phyloP scores from a whole-genome alignment of 2,113 vertebrate species.

The Asarcornis scutulata region DNA sequence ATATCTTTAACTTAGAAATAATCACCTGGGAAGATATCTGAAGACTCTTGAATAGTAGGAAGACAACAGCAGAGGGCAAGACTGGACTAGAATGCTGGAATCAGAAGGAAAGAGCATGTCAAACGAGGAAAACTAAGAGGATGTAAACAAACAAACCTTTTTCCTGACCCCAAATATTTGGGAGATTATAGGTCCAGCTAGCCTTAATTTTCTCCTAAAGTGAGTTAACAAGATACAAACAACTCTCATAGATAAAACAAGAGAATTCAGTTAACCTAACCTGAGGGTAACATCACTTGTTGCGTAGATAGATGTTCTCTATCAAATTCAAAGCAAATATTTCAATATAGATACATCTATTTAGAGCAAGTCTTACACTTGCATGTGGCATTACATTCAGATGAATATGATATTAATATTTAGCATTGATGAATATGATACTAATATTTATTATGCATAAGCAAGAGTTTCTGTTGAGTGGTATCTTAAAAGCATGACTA shows the following conservation, averaged over 20 bases:
- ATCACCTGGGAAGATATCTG: neutral
- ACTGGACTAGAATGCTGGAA: neutral
- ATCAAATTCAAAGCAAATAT: neutral
- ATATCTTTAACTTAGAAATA: neutral
- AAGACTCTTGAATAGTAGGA: neutral
- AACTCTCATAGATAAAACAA: neutral
- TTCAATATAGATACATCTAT: neutral
- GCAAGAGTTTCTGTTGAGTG: neutral
- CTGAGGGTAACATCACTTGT: neutral
- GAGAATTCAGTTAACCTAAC: neutral
- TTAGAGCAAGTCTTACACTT: neutral
- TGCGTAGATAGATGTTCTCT: neutral
- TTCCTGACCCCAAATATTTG: neutral
- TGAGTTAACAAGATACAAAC: neutral
- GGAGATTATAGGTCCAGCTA: neutral
- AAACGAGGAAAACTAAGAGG: neutral
- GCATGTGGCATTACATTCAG: neutral
- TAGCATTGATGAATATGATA: fast-evolving
- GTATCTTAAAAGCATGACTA: neutral
- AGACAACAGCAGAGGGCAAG: neutral
- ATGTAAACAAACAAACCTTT: neutral
- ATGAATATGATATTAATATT: neutral
- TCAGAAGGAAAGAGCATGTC: neutral
- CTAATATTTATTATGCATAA: neutral
- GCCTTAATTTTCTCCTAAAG: neutral